Percentiles rank a stretch among this genome's conserved stretches.
Conservation (phyloP, 2,113 vertebrate genomes). For the Grammomys dolichurus region DNA sequence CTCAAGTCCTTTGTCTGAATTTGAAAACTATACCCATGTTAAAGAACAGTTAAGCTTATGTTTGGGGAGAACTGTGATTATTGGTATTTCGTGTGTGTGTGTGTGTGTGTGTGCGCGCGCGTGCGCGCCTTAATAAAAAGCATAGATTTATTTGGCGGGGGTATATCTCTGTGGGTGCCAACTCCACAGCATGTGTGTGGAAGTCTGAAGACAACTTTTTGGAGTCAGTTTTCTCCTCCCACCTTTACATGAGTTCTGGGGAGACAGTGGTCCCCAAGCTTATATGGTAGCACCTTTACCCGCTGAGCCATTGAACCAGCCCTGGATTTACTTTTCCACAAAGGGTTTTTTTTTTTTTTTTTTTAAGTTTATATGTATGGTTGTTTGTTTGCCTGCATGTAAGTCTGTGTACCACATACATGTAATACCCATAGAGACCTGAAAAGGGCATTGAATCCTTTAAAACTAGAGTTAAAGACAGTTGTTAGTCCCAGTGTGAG, state of each 20-base stretch:
- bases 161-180: neutral
- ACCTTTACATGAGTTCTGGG: neutral
- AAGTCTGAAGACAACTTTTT: neutral
- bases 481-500: neutral
- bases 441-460: neutral
- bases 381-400: neutral
- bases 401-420: neutral
- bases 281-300: neutral
- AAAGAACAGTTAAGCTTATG: constrained; percentile 26
- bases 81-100: neutral
- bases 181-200: neutral
- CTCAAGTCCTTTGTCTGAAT: neutral
- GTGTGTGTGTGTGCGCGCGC: too few species aligned
- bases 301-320: neutral
- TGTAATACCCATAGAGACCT: neutral
- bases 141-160: neutral
- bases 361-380: neutral
- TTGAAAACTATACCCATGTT: neutral
- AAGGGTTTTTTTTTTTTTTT: neutral
- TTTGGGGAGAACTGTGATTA: constrained; percentile 35
- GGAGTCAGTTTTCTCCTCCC: neutral
- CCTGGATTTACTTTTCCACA: neutral
- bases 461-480: neutral
- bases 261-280: neutral
- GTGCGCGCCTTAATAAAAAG: neutral